Conservation (phyloP, 2,797 vertebrate genomes). For the Sparidentex hasta region DNA sequence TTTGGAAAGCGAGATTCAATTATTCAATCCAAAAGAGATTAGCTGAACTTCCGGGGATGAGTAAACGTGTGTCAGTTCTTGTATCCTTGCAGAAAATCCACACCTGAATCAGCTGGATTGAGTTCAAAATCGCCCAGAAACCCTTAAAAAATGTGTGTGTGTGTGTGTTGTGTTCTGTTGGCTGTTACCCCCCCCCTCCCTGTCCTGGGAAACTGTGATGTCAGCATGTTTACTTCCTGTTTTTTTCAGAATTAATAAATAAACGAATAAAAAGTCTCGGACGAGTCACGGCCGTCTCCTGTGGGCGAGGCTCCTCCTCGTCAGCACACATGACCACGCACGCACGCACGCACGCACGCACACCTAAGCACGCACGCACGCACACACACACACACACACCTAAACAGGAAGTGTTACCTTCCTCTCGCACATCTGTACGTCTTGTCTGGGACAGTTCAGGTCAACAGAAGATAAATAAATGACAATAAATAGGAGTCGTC, state of each 20-base stretch:
- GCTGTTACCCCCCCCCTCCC: neutral
- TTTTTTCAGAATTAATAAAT: constrained; percentile 59
- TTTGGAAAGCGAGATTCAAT: neutral
- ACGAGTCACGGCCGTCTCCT: constrained; percentile 53
- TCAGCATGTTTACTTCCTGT: constrained; percentile 54
- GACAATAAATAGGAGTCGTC: constrained; percentile 70
- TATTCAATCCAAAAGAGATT: constrained; percentile 4
- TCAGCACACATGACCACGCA: constrained; percentile 24
- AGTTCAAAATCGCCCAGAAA: constrained; percentile 22
- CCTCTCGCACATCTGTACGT: constrained; percentile 21
- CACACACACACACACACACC: constrained; percentile 15
- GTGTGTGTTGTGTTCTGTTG: constrained; percentile 5
- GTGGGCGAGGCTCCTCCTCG: constrained; percentile 46
- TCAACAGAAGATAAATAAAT: constrained; percentile 74
- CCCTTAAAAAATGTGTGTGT: neutral
- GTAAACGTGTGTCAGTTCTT: constrained; percentile 1
- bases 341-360: constrained; percentile 16
- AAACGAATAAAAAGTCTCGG: constrained; percentile 62
- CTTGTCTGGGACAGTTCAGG: constrained; percentile 57
- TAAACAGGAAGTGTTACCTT: constrained; percentile 10
- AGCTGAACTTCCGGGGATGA: neutral
- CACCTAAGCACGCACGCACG: constrained; percentile 27
- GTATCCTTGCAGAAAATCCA: constrained; percentile 10
- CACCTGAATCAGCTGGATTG: constrained; percentile 18
- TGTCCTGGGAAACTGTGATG: constrained; percentile 39